Evolutionary conservation across 2,797 vertebrate species (phyloP), one percentile per base, ranked within the genome.

Genomic region (Lepus townsendii): DNA sequence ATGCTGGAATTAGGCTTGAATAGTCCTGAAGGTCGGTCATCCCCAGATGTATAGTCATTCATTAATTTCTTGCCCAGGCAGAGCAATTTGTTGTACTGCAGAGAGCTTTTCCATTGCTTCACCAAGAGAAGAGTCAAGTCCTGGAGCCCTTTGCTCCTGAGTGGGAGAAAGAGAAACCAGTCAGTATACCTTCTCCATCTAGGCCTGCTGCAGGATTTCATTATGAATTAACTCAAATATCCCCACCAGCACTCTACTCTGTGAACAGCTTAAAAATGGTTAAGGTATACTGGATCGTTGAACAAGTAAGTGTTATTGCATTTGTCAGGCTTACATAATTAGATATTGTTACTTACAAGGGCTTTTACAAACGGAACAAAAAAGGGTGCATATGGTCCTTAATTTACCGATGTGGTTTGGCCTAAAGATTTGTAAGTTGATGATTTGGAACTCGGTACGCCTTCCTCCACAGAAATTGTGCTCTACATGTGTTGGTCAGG

Each of bases 301-400:
- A 94, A 72, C 19, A 90, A 89, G 95, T 85, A 95, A 91, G 88
- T 54, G 79, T 69, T 77, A 88, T 88, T 84, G 32, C 9, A 83
- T 87, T 88, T 85, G 57, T 84, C 72, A 75, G n/a, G 10, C 78
- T 77, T 94, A n/a, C 32, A 75, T 87, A 79, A 65, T 69, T 90
- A 90, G 24, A 63, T 35, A 8, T 84, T 84, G 30, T 14, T 80
- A 80, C 91, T 95, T 94, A 91, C 26, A 87, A 66, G 26, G 17
- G 7, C 27, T 79, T 77, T 85, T 82, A 82, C n/a, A 95, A 83
- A 79, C 71, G 82, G 50, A 90, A 73, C 68, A 32, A 60, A 88
- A 94, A 90, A 52, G 1, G 30, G 16, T 38, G 12, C 22, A 63
- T 79, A 52, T 75, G 68, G 57, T 88, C 52, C 17, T 94, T 42